phyloP scores from a whole-genome alignment of 2,888 invertebrate genomes.

The Zelleria hepariella region DNA sequence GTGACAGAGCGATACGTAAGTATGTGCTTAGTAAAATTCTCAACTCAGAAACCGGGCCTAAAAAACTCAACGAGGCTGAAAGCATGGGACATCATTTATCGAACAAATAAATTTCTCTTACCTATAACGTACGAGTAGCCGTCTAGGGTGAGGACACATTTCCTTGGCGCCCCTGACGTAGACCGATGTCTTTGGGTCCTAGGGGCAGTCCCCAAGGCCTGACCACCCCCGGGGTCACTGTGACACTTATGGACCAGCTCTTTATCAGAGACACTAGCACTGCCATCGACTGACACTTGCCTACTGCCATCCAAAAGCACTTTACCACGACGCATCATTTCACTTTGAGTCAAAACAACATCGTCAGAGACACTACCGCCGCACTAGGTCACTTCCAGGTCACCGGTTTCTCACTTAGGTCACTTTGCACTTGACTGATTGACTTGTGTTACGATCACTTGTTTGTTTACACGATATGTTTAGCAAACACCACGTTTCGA shows the following conservation, averaged over 20 bases:
- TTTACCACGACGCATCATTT: conserved; percentile 64
- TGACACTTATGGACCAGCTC: conserved; percentile 79
- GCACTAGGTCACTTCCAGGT: neutral
- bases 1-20: no score
- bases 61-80: no score
- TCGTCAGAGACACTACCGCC: neutral
- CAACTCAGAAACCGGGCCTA: no score
- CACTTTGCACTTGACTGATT: neutral
- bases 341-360: conserved; percentile 20
- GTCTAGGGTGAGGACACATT: conserved; percentile 87
- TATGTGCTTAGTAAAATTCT: no score
- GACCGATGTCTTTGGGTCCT: conserved; percentile 54
- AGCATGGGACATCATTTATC: no score
- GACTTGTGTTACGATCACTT: neutral
- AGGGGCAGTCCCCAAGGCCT: conserved; percentile 50
- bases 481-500: neutral
- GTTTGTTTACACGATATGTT: neutral
- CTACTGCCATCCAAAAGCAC: conserved; percentile 61
- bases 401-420: neutral
- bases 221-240: conserved; percentile 75
- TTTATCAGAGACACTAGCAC: conserved; percentile 58
- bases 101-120: no score
- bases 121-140: conserved; percentile 92
- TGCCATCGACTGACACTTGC: conserved; percentile 63
- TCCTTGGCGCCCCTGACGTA: conserved; percentile 75